Percentiles rank a stretch among this genome's conserved stretches.
These are phyloP conservation scores for Platorchestia sp. DNA, from an alignment of 1,140 invertebrate species.

Conservation along the genomic window DNA sequence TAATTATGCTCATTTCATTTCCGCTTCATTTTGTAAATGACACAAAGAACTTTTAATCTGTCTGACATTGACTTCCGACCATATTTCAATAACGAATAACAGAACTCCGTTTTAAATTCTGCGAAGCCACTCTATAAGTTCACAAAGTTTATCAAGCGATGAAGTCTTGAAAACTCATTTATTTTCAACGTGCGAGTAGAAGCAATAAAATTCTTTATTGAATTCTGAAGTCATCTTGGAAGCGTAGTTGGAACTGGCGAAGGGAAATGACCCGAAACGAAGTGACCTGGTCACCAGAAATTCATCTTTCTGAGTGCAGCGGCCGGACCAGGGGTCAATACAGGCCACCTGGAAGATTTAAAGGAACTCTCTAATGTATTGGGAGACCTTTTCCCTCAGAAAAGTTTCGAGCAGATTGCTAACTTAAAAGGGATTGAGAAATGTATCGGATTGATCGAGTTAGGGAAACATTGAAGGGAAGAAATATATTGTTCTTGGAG, in stretches of 20 bases:
- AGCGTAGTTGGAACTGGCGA: not conserved
- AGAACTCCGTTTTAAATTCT: not conserved
- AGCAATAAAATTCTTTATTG: not conserved
- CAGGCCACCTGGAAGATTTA: not conserved
- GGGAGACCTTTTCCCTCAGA: not conserved
- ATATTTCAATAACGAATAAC: not conserved
- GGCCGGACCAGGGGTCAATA: not conserved
- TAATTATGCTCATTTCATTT: too few relatives aligned
- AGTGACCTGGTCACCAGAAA: not conserved
- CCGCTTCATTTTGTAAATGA: too few relatives aligned
- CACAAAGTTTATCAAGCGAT: not conserved
- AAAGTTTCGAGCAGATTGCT: not conserved
- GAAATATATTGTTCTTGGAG: not conserved
- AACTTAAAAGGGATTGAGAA: not conserved
- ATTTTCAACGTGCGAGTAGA: not conserved
- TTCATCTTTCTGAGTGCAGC: not conserved
- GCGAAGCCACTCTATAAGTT: not conserved
- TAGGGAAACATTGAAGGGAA: not conserved
- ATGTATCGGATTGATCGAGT: not conserved
- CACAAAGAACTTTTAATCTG: too few relatives aligned
- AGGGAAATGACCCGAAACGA: not conserved
- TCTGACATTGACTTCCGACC: not conserved
- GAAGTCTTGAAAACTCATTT: not conserved
- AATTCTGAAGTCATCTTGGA: not conserved
- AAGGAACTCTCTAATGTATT: not conserved